These are phyloP conservation scores for Elaphurus davidianus DNA, from an alignment of 2,113 vertebrate species.

Conservation along the genomic window DNA sequence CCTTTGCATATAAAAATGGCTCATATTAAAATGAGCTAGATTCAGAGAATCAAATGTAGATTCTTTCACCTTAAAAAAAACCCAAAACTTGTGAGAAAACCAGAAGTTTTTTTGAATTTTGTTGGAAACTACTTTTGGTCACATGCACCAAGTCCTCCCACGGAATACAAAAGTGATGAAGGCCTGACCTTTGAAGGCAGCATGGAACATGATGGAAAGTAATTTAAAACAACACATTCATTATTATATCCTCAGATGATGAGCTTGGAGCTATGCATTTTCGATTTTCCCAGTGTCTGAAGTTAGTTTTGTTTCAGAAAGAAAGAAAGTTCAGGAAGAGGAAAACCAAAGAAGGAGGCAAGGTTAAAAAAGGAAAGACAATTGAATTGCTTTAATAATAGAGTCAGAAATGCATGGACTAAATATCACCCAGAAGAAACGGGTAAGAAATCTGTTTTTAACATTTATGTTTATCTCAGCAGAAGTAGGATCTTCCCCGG, in stretches of 20 bases:
- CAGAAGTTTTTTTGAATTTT: neutral
- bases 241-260: constrained; percentile 54
- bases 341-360: constrained; percentile 26
- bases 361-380: constrained; percentile 70
- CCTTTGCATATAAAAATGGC: constrained; percentile 79
- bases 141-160: neutral
- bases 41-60: constrained; percentile 73
- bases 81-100: constrained; percentile 23
- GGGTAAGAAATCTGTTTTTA: neutral
- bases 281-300: constrained; percentile 63
- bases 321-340: constrained; percentile 49
- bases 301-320: constrained; percentile 75
- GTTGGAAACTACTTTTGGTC: constrained; percentile 11
- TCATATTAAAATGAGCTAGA: constrained; percentile 81
- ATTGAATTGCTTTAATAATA: constrained; percentile 65
- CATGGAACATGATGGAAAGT: constrained; percentile 24
- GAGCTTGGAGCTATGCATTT: constrained; percentile 56
- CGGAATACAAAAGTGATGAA: neutral
- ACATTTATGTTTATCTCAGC: neutral
- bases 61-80: constrained; percentile 67
- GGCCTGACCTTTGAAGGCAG: constrained; percentile 24
- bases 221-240: constrained; percentile 35
- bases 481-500: neutral
- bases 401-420: neutral
- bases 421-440: neutral